Conservation (phyloP, 2,797 vertebrate genomes). For the Luscinia luscinia region DNA sequence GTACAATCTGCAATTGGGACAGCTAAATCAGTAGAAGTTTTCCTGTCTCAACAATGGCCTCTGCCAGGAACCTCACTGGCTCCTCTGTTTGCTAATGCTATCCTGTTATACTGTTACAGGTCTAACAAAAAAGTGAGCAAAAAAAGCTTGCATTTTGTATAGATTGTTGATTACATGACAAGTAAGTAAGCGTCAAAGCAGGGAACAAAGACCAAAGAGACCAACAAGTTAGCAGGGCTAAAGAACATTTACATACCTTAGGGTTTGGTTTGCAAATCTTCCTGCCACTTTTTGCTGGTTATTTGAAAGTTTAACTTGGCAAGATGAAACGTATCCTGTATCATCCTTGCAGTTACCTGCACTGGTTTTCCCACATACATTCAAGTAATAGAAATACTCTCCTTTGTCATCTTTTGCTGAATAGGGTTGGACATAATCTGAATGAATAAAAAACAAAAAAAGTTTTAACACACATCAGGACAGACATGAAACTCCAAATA, state of each 20-base stretch:
- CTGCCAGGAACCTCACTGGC: background rate
- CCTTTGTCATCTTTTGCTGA: constrained; percentile 71
- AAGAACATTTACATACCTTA: constrained; percentile 81
- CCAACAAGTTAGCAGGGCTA: background rate
- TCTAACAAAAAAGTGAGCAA: background rate
- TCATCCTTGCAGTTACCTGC: constrained; percentile 55
- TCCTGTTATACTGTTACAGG: background rate
- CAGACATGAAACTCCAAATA: background rate
- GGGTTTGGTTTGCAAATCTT: constrained; percentile 84
- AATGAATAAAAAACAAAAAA: background rate
- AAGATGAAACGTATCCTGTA: constrained; percentile 76
- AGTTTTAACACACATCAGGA: background rate
- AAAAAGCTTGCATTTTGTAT: background rate
- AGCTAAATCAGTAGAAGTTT: background rate
- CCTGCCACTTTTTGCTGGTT: constrained; percentile 82
- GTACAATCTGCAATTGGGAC: background rate
- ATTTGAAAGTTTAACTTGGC: constrained; percentile 81
- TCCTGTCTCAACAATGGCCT: background rate
- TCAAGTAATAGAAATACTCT: constrained; percentile 88
- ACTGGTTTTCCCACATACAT: constrained; percentile 81
- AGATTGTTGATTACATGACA: background rate
- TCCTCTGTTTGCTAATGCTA: background rate
- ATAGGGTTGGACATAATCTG: constrained; percentile 68
- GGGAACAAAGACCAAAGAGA: background rate
- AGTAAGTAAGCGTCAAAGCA: background rate